Percentiles rank a stretch among this genome's conserved stretches.
Evolutionary conservation across 1,140 invertebrate genomes (phyloP).

Genomic region (Drosophila triauraria): DNA sequence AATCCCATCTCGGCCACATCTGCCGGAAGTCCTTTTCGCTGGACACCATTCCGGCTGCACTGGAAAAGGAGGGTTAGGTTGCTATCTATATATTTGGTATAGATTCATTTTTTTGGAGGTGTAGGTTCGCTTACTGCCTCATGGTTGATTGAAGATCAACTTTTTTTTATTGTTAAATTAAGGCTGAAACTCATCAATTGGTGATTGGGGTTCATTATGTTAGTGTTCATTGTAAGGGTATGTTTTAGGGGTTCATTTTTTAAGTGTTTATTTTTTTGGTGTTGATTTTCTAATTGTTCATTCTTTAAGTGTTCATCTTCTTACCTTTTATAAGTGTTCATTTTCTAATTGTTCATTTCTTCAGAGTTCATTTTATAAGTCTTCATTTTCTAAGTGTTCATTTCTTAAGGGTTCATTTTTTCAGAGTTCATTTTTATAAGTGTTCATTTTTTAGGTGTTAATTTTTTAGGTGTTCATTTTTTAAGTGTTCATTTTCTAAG

Average conservation of each 20-base stretch:
- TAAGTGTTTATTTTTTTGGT: too few species aligned
- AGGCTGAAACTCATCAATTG: not conserved
- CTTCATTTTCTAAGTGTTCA: not conserved
- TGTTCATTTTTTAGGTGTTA: not conserved
- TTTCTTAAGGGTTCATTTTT: too few species aligned
- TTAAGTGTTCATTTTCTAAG: not conserved
- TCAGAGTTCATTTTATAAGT: not conserved
- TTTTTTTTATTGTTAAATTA: not conserved
- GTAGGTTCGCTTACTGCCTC: not conserved
- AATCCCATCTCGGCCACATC: constrained; percentile 29
- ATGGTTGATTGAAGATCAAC: not conserved
- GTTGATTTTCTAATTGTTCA: too few species aligned
- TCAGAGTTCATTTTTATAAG: not conserved
- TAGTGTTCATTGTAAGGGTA: not conserved
- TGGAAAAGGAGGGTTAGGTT: not conserved
- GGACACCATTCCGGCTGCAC: constrained; percentile 9
- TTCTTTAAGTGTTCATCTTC: not conserved
- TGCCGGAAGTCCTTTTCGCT: constrained; percentile 14
- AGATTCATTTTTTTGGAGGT: not conserved
- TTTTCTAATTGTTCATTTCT: not conserved
- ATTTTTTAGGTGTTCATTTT: too few species aligned
- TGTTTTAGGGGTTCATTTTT: not conserved
- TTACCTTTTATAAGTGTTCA: too few species aligned
- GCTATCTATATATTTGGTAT: not conserved
- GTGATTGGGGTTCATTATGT: too few species aligned